Percentiles rank a stretch among this genome's conserved stretches.
Conservation (phyloP, 1,140 invertebrate species). For the Temnothorax longispinosus region DNA sequence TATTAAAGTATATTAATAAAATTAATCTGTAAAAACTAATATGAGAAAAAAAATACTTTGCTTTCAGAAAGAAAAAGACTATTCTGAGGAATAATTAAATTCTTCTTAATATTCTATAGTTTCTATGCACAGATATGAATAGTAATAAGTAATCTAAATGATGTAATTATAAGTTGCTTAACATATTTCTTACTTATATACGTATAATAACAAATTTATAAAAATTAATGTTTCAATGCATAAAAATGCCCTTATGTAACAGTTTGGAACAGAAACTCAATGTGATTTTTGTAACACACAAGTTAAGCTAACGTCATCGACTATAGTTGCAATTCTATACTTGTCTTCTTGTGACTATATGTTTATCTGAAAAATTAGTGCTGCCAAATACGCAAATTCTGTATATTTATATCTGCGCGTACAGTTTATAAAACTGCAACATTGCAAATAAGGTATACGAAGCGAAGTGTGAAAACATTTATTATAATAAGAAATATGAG, state of each 20-base stretch:
- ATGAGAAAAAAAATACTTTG: neutral
- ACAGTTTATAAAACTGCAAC: conserved; percentile 22
- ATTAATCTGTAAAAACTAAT: neutral
- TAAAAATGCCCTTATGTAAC: neutral
- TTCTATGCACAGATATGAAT: neutral
- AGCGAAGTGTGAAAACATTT: neutral
- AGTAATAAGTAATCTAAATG: neutral
- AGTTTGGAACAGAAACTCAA: neutral
- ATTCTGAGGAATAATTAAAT: neutral
- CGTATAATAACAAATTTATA: neutral
- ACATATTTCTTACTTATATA: neutral
- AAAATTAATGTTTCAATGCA: conserved; percentile 13
- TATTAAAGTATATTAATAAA: neutral
- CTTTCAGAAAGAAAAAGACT: neutral
- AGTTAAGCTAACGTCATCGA: conserved; percentile 23
- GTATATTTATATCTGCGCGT: conserved; percentile 40
- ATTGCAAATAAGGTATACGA: neutral
- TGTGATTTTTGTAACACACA: conserved; percentile 12
- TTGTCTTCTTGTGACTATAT: conserved; percentile 35
- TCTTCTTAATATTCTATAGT: neutral
- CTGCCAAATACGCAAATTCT: conserved; percentile 79
- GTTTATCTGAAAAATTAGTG: conserved; percentile 43
- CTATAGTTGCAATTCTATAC: conserved; percentile 55
- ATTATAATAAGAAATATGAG: neutral
- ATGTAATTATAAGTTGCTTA: neutral